Evolutionary conservation across 2,797 vertebrate species (phyloP).

Genomic region (Spinibarbus caldwelli): DNA sequence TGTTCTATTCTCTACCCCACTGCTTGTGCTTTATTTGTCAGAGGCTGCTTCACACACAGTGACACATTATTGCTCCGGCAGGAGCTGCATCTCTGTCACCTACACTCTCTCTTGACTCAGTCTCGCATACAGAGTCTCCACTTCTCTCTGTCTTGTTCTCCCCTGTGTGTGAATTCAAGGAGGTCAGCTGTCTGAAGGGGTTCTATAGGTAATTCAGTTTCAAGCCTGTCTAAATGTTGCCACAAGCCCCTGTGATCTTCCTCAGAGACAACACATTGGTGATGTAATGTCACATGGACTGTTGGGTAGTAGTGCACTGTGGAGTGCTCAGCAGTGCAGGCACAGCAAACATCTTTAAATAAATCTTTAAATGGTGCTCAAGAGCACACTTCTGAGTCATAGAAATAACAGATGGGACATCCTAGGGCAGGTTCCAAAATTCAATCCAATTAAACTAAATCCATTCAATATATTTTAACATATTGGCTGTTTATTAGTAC

Average conservation of each 20-base stretch:
- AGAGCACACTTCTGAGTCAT: neutral
- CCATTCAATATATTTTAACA: neutral
- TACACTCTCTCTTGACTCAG: slow-evolving; percentile 7
- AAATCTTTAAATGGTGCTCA: neutral
- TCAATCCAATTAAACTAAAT: neutral
- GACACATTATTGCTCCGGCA: neutral
- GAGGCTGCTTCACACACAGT: neutral
- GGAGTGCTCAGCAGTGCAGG: slow-evolving; percentile 1
- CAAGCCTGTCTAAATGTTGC: slow-evolving; percentile 8
- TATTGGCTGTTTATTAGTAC: neutral
- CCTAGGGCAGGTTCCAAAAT: neutral
- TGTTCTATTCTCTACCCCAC: slow-evolving; percentile 27
- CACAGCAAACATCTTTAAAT: slow-evolving; percentile 4
- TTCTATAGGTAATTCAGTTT: slow-evolving; percentile 10
- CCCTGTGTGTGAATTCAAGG: neutral
- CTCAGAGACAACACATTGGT: neutral
- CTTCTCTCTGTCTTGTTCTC: slow-evolving; percentile 1
- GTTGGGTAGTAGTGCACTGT: neutral
- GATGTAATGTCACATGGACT: neutral
- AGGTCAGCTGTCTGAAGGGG: slow-evolving; percentile 1
- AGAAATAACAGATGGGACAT: neutral
- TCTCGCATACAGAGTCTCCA: neutral
- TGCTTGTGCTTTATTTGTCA: slow-evolving; percentile 9
- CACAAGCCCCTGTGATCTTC: neutral
- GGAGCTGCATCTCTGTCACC: slow-evolving; percentile 21